Evolutionary conservation across 2,797 vertebrate genomes (phyloP).

Genomic region (Bradypus variegatus): DNA sequence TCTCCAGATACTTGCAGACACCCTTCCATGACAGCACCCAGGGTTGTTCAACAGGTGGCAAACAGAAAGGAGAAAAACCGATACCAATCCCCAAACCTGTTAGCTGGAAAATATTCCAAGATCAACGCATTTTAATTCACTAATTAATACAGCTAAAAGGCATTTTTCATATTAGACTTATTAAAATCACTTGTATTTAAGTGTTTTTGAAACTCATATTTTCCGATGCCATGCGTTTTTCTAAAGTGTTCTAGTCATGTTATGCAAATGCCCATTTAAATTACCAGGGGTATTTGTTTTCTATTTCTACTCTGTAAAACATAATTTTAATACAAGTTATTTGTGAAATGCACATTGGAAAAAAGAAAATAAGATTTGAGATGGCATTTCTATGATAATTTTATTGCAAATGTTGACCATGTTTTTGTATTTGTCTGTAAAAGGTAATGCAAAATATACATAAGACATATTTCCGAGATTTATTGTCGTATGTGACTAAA

Average conservation of each 20-base stretch:
- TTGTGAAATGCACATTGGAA: conserved; percentile 76
- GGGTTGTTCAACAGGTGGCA: conserved; percentile 42
- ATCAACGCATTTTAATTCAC: conserved; percentile 76
- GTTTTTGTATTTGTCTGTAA: conserved; percentile 76
- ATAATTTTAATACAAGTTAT: conserved; percentile 81
- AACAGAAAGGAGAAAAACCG: conserved; percentile 49
- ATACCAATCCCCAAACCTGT: conserved; percentile 57
- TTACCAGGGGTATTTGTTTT: conserved; percentile 79
- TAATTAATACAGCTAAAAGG: conserved; percentile 77
- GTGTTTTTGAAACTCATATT: conserved; percentile 74
- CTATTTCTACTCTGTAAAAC: conserved; percentile 79
- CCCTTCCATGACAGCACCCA: background rate
- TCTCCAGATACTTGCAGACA: background rate
- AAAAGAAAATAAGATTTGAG: conserved; percentile 78
- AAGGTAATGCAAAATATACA: conserved; percentile 72
- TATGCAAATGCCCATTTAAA: conserved; percentile 79
- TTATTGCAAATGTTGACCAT: conserved; percentile 78
- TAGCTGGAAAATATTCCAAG: conserved; percentile 72
- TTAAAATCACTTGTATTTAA: conserved; percentile 75
- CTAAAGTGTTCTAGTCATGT: conserved; percentile 74
- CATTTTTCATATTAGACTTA: conserved; percentile 72
- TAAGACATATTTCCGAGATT: conserved; percentile 73
- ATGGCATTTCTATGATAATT: conserved; percentile 82
- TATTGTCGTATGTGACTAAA: conserved; percentile 72
- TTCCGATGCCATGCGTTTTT: conserved; percentile 69